phyloP scores from a whole-genome alignment of 2,113 vertebrate species.

The Pelecanus crispus region DNA sequence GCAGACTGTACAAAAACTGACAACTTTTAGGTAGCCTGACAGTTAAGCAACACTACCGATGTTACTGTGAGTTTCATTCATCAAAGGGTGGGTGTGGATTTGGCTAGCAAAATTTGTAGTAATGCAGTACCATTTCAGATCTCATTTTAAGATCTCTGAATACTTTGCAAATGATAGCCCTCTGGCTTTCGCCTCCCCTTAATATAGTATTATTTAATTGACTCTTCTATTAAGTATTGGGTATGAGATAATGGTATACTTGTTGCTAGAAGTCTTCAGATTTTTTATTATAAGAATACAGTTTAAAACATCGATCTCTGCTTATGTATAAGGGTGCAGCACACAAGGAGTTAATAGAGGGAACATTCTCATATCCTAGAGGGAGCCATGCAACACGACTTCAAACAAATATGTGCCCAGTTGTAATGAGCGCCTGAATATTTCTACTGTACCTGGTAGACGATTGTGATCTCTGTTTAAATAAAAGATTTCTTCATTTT shows the following conservation, averaged over 20 bases:
- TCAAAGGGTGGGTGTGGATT: neutral
- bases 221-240: neutral
- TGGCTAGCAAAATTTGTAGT: neutral
- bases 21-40: neutral
- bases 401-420: neutral
- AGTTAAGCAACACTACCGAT: neutral
- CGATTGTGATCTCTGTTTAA: constrained; percentile 15
- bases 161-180: neutral
- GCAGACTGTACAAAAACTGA: neutral
- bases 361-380: neutral
- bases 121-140: neutral
- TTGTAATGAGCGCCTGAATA: neutral
- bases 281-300: neutral
- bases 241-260: neutral
- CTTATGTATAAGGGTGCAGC: neutral
- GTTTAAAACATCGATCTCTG: neutral
- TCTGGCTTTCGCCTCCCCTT: neutral
- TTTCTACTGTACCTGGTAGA: neutral
- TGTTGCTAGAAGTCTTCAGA: neutral
- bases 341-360: neutral
- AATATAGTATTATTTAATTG: neutral
- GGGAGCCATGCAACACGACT: neutral
- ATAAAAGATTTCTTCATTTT: constrained; percentile 9
- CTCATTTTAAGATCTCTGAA: neutral
- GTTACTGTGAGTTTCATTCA: neutral